Conservation (phyloP, 2,797 vertebrate genomes). For the Australoheros facetus region DNA sequence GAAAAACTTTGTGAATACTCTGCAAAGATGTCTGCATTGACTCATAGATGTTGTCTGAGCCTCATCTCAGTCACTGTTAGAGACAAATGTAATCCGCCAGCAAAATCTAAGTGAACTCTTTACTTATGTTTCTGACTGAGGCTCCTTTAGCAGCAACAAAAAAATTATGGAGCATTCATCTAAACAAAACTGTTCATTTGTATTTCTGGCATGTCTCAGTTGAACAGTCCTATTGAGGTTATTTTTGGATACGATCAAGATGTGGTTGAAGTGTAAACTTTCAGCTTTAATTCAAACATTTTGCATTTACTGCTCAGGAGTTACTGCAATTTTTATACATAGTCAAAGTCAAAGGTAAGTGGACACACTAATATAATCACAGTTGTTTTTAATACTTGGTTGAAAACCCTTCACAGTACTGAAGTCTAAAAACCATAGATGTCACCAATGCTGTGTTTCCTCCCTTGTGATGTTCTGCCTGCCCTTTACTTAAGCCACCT, state of each 20-base stretch:
- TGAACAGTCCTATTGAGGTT: background rate
- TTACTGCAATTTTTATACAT: too few species aligned
- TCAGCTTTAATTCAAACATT: background rate
- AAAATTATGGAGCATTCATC: background rate
- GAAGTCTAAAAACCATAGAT: background rate
- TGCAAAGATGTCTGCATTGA: background rate
- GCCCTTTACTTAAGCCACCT: rapidly evolving
- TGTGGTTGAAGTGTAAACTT: background rate
- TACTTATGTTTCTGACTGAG: background rate
- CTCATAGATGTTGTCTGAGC: too few species aligned
- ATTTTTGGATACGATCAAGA: rapidly evolving
- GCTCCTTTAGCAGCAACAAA: background rate
- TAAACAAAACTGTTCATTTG: background rate
- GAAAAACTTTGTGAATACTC: background rate
- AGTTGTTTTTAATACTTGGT: background rate
- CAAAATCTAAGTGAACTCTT: background rate
- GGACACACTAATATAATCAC: too few species aligned
- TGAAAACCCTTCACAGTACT: background rate
- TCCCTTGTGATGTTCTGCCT: background rate
- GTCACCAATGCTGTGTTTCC: too few species aligned
- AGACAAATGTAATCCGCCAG: background rate
- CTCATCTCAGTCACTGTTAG: background rate
- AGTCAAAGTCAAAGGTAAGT: too few species aligned
- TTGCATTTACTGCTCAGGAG: background rate
- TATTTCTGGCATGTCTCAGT: background rate